Evolutionary conservation across 2,888 invertebrate species (phyloP), one percentile per base, ranked within the genome.

Genomic region (Scrobipalpa costella): DNA sequence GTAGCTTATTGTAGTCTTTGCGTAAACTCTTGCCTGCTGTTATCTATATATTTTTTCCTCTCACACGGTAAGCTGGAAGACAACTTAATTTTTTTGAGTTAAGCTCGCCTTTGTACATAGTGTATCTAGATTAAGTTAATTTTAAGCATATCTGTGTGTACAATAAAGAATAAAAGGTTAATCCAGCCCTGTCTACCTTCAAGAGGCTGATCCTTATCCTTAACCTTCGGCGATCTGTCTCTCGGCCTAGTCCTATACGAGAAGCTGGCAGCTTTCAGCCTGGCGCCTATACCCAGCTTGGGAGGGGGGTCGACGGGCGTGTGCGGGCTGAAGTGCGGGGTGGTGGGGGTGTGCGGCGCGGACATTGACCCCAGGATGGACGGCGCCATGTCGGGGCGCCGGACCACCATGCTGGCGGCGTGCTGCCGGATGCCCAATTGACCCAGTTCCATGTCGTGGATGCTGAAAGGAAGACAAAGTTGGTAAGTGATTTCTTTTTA

Each of bases 311-410:
- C 63, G 17, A 52, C 62, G n/a, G 59, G 59, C 9, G 59, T 59
- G 7, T 66, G 62, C 19, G 64, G 67, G 19, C 67, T 78, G 34
- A 67, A 69, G 71, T 83, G 85, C 21, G 80, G 67, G 38, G 81
- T 76, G 33, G 89, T 88, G 69, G 90, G 90, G 59, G 90, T 89
- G 86, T 91, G 90, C 65, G 90, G 90, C 61, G 90, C 90, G 1
- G 90, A 90, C 66, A 79, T 69, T 63, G 83, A 83, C 63, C 76
- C 70, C 59, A 75, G 66, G 47, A 59, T 71, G 67, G 50, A 77
- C 72, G 78, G 75, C 66, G 78, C 74, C 77, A 76, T 68, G 68
- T 75, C 75, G 15, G 81, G 82, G 17, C 85, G 82, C 0, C 88
- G 83, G 63, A 84, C 81, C 67, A 86, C 84, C 80, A 88, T 78